Percentiles rank a stretch among this genome's conserved stretches.
These are phyloP conservation scores for Acronicta aceris DNA, from an alignment of 2,888 invertebrate genomes.

Conservation along the genomic window DNA sequence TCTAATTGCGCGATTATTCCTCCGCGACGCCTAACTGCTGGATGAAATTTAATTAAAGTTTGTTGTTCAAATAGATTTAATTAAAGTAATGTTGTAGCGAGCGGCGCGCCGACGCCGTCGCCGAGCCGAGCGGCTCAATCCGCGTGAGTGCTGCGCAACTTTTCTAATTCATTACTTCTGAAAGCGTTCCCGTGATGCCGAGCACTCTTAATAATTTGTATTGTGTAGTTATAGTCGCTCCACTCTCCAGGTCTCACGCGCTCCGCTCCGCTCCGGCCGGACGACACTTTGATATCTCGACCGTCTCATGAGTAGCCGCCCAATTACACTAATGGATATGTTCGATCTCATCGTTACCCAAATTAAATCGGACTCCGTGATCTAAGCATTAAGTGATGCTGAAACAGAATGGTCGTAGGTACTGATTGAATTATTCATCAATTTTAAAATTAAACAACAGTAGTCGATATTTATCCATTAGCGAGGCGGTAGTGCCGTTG, in stretches of 20 bases:
- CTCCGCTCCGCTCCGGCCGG: conserved; percentile 22
- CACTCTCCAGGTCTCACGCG: conserved; percentile 59
- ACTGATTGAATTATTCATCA: conserved; percentile 76
- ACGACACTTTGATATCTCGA: conserved; percentile 64
- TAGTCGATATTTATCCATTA: conserved; percentile 84
- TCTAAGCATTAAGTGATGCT: conserved; percentile 63
- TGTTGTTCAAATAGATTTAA: conserved; percentile 90
- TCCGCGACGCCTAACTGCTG: conserved; percentile 89
- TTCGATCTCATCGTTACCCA: conserved; percentile 66
- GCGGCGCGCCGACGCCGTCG: conserved; percentile 77
- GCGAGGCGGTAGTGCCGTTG: conserved; percentile 74
- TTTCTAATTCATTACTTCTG: conserved; percentile 90
- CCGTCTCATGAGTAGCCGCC: conserved; percentile 55
- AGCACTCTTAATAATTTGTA: conserved; percentile 89
- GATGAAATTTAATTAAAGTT: conserved; percentile 90
- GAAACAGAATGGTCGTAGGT: conserved; percentile 57
- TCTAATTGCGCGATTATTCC: conserved; percentile 90
- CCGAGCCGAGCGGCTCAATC: conserved; percentile 82
- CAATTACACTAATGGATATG: conserved; percentile 71
- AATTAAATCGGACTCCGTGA: conserved; percentile 68
- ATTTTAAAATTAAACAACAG: conserved; percentile 76
- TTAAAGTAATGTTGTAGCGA: conserved; percentile 90
- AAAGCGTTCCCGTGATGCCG: conserved; percentile 89
- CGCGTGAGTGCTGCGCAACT: conserved; percentile 89
- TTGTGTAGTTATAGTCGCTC: conserved; percentile 84